Conservation (phyloP, 2,113 vertebrate species). For the Macroglossus sobrinus region DNA sequence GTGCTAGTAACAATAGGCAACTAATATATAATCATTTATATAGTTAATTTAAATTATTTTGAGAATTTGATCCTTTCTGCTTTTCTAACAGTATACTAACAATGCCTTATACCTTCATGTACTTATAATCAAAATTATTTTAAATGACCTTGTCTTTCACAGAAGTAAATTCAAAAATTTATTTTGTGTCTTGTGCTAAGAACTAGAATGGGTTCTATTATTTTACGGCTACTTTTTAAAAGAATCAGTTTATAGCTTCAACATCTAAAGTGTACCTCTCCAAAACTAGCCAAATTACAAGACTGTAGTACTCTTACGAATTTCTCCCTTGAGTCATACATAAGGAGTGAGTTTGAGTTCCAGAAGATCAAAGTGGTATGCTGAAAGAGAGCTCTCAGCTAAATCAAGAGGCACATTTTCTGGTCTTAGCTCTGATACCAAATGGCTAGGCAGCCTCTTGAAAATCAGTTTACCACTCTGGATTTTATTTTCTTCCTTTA, state of each 20-base stretch:
- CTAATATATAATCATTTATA: not conserved
- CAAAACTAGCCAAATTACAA: not conserved
- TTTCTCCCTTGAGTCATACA: not conserved
- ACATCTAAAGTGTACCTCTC: slow-evolving; percentile 1
- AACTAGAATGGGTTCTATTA: not conserved
- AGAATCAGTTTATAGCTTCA: slow-evolving; percentile 12
- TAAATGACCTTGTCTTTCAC: not conserved
- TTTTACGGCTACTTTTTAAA: not conserved
- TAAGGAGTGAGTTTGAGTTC: not conserved
- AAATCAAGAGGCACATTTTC: not conserved
- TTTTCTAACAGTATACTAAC: not conserved
- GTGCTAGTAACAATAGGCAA: not conserved
- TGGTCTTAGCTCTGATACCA: not conserved
- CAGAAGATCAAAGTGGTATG: not conserved
- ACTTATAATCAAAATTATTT: not conserved
- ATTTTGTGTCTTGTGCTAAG: not conserved
- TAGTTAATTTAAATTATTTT: not conserved
- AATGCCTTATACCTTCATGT: not conserved
- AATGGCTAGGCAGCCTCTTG: not conserved
- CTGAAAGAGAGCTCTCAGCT: not conserved
- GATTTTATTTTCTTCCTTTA: not conserved
- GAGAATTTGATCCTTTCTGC: not conserved
- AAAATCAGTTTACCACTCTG: not conserved
- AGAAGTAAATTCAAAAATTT: not conserved
- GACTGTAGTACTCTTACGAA: not conserved